These are phyloP conservation scores for Macrosteles quadrilineatus DNA, from an alignment of 1,140 invertebrate genomes.

Conservation along the genomic window DNA sequence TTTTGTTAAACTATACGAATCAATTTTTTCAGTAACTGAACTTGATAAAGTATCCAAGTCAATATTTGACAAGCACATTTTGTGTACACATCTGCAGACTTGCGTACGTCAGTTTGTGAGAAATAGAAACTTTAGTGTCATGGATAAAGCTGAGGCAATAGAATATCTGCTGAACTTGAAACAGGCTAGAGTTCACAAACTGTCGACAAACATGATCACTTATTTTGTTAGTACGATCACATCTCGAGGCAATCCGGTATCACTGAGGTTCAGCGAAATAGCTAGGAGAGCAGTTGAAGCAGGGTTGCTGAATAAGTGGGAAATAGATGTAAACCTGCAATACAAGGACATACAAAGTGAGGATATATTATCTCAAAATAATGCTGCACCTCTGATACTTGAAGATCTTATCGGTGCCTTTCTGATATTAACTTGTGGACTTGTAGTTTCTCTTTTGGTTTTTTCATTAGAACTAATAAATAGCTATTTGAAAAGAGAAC, in stretches of 20 bases:
- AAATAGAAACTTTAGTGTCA: conserved; percentile 2
- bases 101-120: not conserved
- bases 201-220: not conserved
- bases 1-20: not conserved
- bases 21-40: not conserved
- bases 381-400: no score
- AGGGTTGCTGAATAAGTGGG: not conserved
- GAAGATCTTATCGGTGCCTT: no score
- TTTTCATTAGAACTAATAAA: no score
- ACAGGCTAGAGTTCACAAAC: not conserved
- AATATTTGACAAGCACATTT: not conserved
- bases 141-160: not conserved
- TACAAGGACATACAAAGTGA: not conserved
- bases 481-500: no score
- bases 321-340: not conserved
- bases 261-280: not conserved
- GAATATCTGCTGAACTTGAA: not conserved
- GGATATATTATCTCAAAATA: no score
- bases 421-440: no score
- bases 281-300: not conserved
- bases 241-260: not conserved
- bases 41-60: not conserved
- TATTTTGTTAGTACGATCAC: not conserved
- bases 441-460: no score
- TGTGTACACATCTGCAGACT: not conserved